These are phyloP conservation scores for Cairina moschata DNA, from an alignment of 2,113 vertebrate genomes.

Conservation along the genomic window DNA sequence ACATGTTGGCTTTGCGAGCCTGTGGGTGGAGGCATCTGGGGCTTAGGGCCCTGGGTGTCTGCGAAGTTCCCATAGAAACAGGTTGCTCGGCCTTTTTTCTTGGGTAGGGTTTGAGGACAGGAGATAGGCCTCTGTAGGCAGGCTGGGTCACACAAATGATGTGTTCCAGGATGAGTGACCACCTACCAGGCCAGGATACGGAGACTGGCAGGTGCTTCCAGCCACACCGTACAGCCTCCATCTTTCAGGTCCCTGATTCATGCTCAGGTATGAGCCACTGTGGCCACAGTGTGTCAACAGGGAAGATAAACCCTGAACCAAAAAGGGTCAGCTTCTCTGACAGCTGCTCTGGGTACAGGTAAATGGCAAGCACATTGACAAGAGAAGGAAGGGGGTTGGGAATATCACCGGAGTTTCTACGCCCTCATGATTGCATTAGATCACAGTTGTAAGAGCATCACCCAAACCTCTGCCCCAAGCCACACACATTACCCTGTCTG, in stretches of 20 bases:
- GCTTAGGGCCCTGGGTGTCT: neutral
- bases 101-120: neutral
- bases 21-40: neutral
- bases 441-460: neutral
- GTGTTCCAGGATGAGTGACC: neutral
- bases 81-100: neutral
- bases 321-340: neutral
- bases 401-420: accelerated
- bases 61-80: neutral
- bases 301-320: neutral
- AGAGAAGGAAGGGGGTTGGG: neutral
- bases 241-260: neutral
- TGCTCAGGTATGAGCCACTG: neutral
- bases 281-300: neutral
- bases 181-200: neutral
- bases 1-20: neutral
- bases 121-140: neutral
- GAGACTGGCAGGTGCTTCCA: neutral
- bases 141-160: neutral
- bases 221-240: neutral
- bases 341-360: neutral
- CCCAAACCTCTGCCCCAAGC: neutral
- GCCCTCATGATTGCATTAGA: neutral
- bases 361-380: neutral
- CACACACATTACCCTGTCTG: neutral